Conservation (phyloP, 2,113 vertebrate genomes). For the Spilogale gracilis region DNA sequence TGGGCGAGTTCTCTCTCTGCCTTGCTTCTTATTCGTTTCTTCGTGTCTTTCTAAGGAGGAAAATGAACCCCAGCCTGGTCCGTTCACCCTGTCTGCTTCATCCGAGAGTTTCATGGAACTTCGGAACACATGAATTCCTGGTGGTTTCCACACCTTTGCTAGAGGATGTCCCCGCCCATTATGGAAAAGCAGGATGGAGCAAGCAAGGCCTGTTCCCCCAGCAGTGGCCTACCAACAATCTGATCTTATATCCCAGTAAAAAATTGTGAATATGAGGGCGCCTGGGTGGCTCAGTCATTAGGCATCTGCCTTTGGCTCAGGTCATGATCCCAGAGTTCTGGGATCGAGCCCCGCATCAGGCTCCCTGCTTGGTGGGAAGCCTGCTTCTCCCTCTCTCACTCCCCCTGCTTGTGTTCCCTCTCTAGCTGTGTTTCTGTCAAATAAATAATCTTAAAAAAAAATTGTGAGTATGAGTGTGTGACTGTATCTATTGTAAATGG, state of each 20-base stretch:
- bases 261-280: not conserved
- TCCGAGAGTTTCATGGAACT: not conserved
- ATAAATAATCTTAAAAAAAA: not conserved
- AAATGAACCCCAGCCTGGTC: conserved; percentile 67
- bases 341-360: too few species aligned
- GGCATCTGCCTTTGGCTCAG: too few species aligned
- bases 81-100: conserved; percentile 58
- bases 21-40: conserved; percentile 70
- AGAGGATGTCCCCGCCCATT: too few species aligned
- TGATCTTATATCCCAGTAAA: not conserved
- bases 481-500: not conserved
- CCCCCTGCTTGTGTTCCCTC: too few species aligned
- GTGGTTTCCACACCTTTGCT: not conserved
- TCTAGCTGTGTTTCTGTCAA: too few species aligned
- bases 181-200: not conserved
- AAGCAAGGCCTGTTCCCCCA: not conserved
- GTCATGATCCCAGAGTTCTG: too few species aligned
- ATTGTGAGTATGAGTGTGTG: not conserved
- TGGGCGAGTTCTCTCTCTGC: conserved; percentile 56
- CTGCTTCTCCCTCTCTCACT: too few species aligned
- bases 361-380: too few species aligned
- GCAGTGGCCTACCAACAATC: rapidly evolving
- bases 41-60: conserved; percentile 78
- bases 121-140: not conserved
- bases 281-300: too few species aligned